Evolutionary conservation across 2,113 vertebrate species (phyloP), one percentile per base, ranked within the genome.

Genomic region (Leucoraja erinaceus): DNA sequence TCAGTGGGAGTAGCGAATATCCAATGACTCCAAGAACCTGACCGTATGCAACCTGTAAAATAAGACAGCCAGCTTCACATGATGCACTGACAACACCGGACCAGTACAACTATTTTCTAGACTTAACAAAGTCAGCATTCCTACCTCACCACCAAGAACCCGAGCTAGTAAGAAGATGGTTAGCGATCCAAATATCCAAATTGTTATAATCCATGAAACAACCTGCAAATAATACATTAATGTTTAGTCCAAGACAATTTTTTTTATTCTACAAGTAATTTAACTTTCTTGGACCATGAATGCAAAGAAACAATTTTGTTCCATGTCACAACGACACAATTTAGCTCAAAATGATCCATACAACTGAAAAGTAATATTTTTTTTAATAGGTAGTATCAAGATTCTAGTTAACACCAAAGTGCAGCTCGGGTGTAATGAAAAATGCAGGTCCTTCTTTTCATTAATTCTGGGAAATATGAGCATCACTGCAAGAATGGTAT

Each of bases 161-260:
- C 98, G 97, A 93, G 99, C 99, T 95, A 99, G 95, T 94, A 99
- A 96, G 95, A 99, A 99, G 94, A 99, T 98, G 47, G 98, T 99
- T 94, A 99, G 94, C 22, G 99, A 99, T 94, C 99, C 99, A 96
- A 99, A 99, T 96, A 99, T 99, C 99, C 99, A 99, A 96, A 99
- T 99, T 94, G 98, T 99, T 96, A 99, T 98, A 94, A 99, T 99
- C 99, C 99, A 99, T 93, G 99, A 99, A 94, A 99, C 98, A 93
- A 99, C 99, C 98, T 99, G 95, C 83, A 77, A 77, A 59, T 63
- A 63, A 20, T 79, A 66, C 33, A 4, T 25, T 54, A 91, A 70
- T 47, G 70, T 78, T 77, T 14, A 81, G 28, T 76, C 83, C 20
- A 70, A 93, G 31, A 38, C 59, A 7, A 31, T 25, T 25, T 47